A percentile compares a stretch with the other conserved stretches of the same genome.
phyloP scores from a whole-genome alignment of 2,888 invertebrate genomes.

The Pecten maximus region DNA sequence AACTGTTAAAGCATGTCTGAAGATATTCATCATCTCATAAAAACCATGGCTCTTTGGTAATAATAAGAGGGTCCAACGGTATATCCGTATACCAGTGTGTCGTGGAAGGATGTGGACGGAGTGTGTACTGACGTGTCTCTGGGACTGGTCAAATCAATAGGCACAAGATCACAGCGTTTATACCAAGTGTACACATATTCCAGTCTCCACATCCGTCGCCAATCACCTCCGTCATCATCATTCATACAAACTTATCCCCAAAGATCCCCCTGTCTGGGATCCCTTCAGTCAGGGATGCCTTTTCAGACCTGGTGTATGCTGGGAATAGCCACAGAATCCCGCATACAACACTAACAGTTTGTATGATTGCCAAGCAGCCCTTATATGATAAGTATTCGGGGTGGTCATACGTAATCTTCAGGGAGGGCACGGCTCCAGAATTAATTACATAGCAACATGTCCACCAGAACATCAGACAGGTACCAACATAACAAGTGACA shows the following conservation, averaged over 20 bases:
- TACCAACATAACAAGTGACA: not conserved
- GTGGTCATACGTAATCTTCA: not conserved
- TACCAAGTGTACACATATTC: not conserved
- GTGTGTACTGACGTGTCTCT: not conserved
- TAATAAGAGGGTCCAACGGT: not conserved
- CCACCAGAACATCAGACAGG: not conserved
- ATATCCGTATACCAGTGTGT: not conserved
- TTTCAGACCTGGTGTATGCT: not conserved
- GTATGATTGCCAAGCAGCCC: not conserved
- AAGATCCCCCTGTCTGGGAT: not conserved
- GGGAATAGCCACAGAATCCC: not conserved
- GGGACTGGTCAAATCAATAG: conserved; percentile 11
- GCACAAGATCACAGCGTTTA: not conserved
- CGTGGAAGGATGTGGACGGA: not conserved
- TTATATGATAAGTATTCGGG: not conserved
- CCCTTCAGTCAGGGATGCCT: not conserved
- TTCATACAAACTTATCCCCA: conserved; percentile 19
- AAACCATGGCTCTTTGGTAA: not conserved
- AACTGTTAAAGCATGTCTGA: conserved; percentile 19
- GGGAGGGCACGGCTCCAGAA: not conserved
- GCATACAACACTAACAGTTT: not conserved
- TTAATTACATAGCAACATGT: not conserved
- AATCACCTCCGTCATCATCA: conserved; percentile 16
- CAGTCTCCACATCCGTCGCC: not conserved
- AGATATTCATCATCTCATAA: not conserved